A percentile compares a stretch with the other conserved stretches of the same genome.
Evolutionary conservation across 2,797 vertebrate species (phyloP).

Genomic region (Arrhamphus sclerolepis): DNA sequence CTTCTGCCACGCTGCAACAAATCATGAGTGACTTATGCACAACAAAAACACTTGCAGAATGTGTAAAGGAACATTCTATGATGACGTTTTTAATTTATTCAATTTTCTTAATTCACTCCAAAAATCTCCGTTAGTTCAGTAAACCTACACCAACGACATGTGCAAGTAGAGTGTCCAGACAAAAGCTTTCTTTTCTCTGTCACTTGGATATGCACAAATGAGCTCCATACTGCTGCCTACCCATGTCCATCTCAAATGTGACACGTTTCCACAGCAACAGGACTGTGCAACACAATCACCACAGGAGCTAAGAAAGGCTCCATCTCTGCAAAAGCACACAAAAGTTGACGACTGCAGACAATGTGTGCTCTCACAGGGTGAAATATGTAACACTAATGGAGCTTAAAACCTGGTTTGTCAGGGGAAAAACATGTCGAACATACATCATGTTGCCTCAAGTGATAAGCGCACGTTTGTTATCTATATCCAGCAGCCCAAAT

Average conservation of each 20-base stretch:
- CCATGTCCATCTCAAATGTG: slow-evolving; percentile 64
- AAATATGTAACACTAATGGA: slow-evolving; percentile 5
- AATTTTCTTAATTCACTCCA: slow-evolving; percentile 22
- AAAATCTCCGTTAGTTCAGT: not conserved
- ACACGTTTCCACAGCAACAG: slow-evolving; percentile 74
- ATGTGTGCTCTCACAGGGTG: slow-evolving; percentile 10
- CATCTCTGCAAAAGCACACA: slow-evolving; percentile 31
- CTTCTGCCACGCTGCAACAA: slow-evolving; percentile 13
- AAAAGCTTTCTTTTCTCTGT: slow-evolving; percentile 15
- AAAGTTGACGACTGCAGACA: slow-evolving; percentile 43
- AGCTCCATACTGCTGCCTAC: slow-evolving; percentile 53
- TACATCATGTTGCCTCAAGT: not conserved
- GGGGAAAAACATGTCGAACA: slow-evolving; percentile 2
- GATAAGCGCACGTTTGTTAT: slow-evolving; percentile 19
- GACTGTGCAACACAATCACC: slow-evolving; percentile 62
- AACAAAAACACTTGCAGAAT: slow-evolving; percentile 10
- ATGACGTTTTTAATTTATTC: slow-evolving; percentile 19
- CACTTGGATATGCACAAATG: slow-evolving; percentile 36
- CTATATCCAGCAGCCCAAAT: slow-evolving; percentile 11
- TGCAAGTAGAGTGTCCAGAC: slow-evolving; percentile 19
- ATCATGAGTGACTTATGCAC: slow-evolving; percentile 27
- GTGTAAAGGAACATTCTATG: slow-evolving; percentile 13
- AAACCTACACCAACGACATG: slow-evolving; percentile 2
- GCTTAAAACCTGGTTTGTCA: slow-evolving; percentile 18
- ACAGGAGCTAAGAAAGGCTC: slow-evolving; percentile 56